A percentile compares a stretch with the other conserved stretches of the same genome.
Evolutionary conservation across 2,888 invertebrate species (phyloP).

Genomic region (Diarsia brunnea): DNA sequence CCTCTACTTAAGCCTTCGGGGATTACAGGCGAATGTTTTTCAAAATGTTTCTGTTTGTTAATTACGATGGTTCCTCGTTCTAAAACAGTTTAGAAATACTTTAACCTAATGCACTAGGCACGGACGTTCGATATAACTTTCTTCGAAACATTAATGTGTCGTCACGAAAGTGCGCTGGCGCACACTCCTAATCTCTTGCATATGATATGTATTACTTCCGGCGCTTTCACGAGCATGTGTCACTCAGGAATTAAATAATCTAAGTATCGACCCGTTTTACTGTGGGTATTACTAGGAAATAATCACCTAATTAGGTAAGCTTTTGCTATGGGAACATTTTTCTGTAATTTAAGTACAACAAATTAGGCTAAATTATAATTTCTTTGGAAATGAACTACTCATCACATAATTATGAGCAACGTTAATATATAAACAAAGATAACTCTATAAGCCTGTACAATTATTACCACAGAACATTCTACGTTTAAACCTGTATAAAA

Average conservation of each 20-base stretch:
- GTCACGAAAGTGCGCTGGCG: conserved; percentile 65
- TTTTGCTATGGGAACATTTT: background rate
- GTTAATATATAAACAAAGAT: conserved; percentile 18
- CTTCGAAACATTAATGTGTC: conserved; percentile 63
- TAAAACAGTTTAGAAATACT: conserved; percentile 26
- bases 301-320: background rate
- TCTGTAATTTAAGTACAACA: background rate
- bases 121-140: conserved; percentile 49
- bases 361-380: background rate
- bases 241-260: conserved; percentile 64
- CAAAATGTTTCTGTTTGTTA: too few relatives aligned
- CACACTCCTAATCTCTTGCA: conserved; percentile 70
- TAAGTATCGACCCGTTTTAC: conserved; percentile 43
- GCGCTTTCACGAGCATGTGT: conserved; percentile 74
- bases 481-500: conserved; percentile 27
- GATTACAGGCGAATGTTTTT: too few relatives aligned
- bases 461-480: conserved; percentile 20
- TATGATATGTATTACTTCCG: conserved; percentile 74
- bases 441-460: conserved; percentile 1
- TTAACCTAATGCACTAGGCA: conserved; percentile 23
- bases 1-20: too few relatives aligned
- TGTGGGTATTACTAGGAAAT: background rate
- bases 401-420: background rate
- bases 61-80: background rate
- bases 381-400: background rate